These are phyloP conservation scores for Pantala flavescens DNA, from an alignment of 1,140 invertebrate species.

Conservation along the genomic window DNA sequence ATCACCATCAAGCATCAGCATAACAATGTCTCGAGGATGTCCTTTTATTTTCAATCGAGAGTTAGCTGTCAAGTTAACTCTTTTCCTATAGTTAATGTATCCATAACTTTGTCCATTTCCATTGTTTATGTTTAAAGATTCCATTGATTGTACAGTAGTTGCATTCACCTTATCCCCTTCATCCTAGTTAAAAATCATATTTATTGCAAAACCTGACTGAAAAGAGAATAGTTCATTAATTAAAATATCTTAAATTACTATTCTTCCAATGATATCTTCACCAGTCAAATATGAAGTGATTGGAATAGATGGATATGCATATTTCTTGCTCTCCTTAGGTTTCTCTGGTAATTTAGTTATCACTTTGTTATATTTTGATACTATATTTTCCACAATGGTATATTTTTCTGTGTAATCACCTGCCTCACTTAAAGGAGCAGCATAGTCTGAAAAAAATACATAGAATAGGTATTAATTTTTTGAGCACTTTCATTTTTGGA, in stretches of 20 bases:
- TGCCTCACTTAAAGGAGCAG: conserved; percentile 35
- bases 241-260: conserved; percentile 15
- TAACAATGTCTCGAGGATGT: conserved; percentile 41
- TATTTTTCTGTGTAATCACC: conserved; percentile 41
- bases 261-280: conserved; percentile 17
- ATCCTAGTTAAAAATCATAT: conserved; percentile 32
- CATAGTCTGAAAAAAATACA: conserved; percentile 27
- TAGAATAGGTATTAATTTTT: neutral
- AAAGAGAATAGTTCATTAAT: neutral
- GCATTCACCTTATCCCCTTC: conserved; percentile 19
- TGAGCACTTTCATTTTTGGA: neutral
- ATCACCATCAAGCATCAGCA: conserved; percentile 38
- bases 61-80: conserved; percentile 23
- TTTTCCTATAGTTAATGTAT: conserved; percentile 42
- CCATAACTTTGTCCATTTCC: conserved; percentile 46
- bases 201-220: neutral
- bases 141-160: conserved; percentile 37
- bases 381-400: conserved; percentile 27
- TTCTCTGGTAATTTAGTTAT: conserved; percentile 27
- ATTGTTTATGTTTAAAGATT: conserved; percentile 44
- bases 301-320: conserved; percentile 22
- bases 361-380: conserved; percentile 27
- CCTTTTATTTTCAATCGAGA: conserved; percentile 34
- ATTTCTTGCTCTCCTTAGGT: conserved; percentile 22
- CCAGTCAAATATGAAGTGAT: conserved; percentile 22